Evolutionary conservation across 53 echinoderm and acorn worm species (phyloP).

Genomic region (Zoroaster sp.): DNA sequence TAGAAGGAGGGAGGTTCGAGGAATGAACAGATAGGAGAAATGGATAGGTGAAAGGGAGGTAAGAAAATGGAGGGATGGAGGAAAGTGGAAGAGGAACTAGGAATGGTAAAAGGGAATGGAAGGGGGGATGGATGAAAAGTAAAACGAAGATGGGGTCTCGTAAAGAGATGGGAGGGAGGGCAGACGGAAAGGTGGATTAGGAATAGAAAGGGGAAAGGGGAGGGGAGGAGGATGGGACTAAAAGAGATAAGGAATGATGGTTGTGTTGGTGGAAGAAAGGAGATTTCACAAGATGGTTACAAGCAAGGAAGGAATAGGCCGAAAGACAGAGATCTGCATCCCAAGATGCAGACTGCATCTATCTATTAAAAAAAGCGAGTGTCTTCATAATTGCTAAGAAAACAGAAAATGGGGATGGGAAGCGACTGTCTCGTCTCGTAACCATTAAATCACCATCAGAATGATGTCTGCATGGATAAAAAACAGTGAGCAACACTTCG

Average conservation of each 20-base stretch:
- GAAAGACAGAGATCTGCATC: background rate
- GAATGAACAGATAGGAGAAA: too few species aligned
- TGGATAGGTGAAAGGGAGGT: too few species aligned
- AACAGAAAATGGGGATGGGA: background rate
- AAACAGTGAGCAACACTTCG: constrained; percentile 10
- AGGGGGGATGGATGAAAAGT: background rate
- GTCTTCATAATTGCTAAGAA: background rate
- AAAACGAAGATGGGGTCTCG: background rate
- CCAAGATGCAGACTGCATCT: background rate
- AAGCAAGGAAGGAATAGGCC: background rate
- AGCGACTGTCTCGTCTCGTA: background rate
- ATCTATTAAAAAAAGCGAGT: background rate
- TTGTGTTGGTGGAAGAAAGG: background rate
- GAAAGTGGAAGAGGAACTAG: too few species aligned
- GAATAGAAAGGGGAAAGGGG: background rate
- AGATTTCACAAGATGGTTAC: background rate
- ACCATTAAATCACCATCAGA: constrained; percentile 17
- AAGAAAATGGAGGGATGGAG: too few species aligned
- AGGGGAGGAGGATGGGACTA: background rate
- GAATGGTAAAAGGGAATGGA: too few species aligned
- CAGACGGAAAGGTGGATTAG: background rate
- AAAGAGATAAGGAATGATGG: background rate
- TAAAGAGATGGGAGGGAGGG: background rate
- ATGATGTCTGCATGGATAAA: background rate
- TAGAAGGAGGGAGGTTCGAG: too few species aligned